Conservation (phyloP, 2,888 invertebrate genomes). For the Aspidapion aeneum region DNA sequence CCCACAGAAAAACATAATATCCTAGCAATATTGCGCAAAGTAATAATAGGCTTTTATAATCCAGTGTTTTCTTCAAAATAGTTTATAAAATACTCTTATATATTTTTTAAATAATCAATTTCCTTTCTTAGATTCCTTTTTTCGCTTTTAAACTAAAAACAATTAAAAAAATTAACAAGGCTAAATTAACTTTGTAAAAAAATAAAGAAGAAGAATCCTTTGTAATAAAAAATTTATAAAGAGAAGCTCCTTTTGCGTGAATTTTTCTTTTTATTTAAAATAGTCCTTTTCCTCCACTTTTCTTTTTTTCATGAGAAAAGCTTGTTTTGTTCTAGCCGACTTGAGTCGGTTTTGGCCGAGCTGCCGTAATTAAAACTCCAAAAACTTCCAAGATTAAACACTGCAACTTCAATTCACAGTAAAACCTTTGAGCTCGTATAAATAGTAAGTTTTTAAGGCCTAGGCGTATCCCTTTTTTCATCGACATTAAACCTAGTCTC, state of each 20-base stretch:
- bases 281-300: not conserved
- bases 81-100: too few species aligned
- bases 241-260: not conserved
- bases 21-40: too few species aligned
- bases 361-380: not conserved
- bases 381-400: not conserved
- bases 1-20: too few species aligned
- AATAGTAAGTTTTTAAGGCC: too few species aligned
- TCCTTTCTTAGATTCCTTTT: too few species aligned
- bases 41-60: too few species aligned
- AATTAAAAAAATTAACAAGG: not conserved
- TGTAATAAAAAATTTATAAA: not conserved
- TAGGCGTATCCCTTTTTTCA: too few species aligned
- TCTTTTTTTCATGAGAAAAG: not conserved
- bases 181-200: not conserved
- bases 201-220: not conserved
- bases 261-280: not conserved
- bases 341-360: not conserved
- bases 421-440: not conserved
- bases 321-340: not conserved
- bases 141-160: not conserved
- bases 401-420: not conserved
- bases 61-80: too few species aligned
- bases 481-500: too few species aligned
- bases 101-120: too few species aligned